Percentiles rank a stretch among this genome's conserved stretches.
Evolutionary conservation across 1,140 invertebrate genomes (phyloP).

Genomic region (Plodia interpunctella): DNA sequence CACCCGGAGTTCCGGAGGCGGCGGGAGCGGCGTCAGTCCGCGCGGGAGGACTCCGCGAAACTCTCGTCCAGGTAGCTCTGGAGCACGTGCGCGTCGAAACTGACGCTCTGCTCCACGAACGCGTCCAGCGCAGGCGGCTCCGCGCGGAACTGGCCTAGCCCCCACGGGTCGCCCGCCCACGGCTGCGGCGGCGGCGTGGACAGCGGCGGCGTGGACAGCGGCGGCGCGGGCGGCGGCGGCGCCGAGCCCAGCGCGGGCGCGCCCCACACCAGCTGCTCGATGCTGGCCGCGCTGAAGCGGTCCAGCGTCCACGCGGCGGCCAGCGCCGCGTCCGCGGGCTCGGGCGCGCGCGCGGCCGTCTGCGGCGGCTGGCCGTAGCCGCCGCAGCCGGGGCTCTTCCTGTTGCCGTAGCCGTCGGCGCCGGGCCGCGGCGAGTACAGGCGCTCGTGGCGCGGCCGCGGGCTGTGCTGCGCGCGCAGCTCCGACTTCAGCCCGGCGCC

Average conservation of each 20-base stretch:
- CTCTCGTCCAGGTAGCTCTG: slow-evolving; percentile 56
- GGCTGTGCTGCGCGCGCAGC: slow-evolving; percentile 52
- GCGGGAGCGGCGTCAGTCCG: slow-evolving; percentile 50
- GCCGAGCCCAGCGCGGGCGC: slow-evolving; percentile 30
- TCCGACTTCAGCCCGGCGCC: slow-evolving; percentile 54
- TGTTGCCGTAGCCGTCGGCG: slow-evolving; percentile 64
- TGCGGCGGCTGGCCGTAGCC: background rate
- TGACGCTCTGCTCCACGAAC: slow-evolving; percentile 58
- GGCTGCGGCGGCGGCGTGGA: slow-evolving; percentile 47
- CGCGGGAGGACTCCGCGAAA: slow-evolving; percentile 55
- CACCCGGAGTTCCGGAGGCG: slow-evolving; percentile 24
- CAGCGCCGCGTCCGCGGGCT: slow-evolving; percentile 36
- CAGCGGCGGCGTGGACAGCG: slow-evolving; percentile 37
- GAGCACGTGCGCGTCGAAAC: slow-evolving; percentile 50
- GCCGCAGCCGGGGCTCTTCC: slow-evolving; percentile 46
- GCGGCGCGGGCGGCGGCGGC: slow-evolving; percentile 22
- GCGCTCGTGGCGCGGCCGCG: slow-evolving; percentile 59
- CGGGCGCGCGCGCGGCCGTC: background rate
- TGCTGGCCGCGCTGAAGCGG: slow-evolving; percentile 36
- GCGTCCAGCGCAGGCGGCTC: slow-evolving; percentile 52
- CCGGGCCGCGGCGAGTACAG: slow-evolving; percentile 62
- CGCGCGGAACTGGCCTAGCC: slow-evolving; percentile 52
- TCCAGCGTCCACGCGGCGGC: slow-evolving; percentile 46
- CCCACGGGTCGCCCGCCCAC: slow-evolving; percentile 56
- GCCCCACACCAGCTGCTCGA: slow-evolving; percentile 61